Percentiles rank a stretch among this genome's conserved stretches.
These are phyloP conservation scores for Drosophila mercatorum DNA, from an alignment of 2,888 invertebrate genomes.

Conservation along the genomic window DNA sequence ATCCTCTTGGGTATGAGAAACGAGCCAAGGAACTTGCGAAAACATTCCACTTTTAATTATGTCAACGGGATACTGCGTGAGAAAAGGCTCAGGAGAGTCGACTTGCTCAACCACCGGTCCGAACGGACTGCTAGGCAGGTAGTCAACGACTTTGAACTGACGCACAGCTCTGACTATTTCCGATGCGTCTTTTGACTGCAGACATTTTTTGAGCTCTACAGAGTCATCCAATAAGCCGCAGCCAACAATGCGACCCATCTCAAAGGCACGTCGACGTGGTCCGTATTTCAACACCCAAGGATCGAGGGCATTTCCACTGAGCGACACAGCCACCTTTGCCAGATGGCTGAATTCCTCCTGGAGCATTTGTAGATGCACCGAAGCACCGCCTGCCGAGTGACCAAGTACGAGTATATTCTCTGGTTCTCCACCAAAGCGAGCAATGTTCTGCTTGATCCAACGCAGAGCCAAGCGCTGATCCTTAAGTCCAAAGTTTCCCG, in stretches of 20 bases:
- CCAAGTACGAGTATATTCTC: conserved; percentile 89
- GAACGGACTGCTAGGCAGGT: conserved; percentile 89
- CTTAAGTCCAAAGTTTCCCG: conserved; percentile 79
- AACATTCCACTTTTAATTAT: conserved; percentile 87
- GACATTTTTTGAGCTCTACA: conserved; percentile 85
- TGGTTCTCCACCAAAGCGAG: conserved; percentile 85
- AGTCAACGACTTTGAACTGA: conserved; percentile 85
- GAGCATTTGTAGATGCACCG: conserved; percentile 90
- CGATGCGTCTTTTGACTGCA: conserved; percentile 21
- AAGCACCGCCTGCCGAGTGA: conserved; percentile 90
- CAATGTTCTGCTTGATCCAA: conserved; percentile 53
- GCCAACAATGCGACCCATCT: conserved; percentile 87
- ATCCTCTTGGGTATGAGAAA: conserved; percentile 85
- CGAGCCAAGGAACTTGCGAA: conserved; percentile 89
- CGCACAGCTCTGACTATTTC: conserved; percentile 33
- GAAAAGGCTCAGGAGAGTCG: conserved; percentile 86
- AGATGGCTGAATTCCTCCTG: conserved; percentile 84
- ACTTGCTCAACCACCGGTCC: conserved; percentile 89
- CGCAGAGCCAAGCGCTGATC: conserved; percentile 55
- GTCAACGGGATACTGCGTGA: conserved; percentile 88
- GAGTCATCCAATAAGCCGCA: conserved; percentile 86
- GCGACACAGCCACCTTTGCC: conserved; percentile 84
- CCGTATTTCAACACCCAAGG: conserved; percentile 86
- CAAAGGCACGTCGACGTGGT: conserved; percentile 86
- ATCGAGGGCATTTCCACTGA: conserved; percentile 89